Percentiles rank a stretch among this genome's conserved stretches.
Conservation (phyloP, 2,797 vertebrate genomes). For the Diplodus sargus region DNA sequence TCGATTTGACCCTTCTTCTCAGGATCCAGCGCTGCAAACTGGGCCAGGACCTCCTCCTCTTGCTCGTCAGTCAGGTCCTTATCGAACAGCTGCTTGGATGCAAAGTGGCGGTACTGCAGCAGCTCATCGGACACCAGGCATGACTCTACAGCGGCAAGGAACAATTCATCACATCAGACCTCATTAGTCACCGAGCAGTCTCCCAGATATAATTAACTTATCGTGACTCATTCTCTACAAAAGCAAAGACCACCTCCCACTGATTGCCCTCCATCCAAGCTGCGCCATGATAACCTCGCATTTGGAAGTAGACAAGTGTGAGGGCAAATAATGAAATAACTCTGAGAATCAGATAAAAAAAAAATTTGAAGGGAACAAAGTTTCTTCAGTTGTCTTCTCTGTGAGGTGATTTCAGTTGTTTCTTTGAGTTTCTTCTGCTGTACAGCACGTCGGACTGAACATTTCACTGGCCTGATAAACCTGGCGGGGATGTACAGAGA, state of each 20-base stretch:
- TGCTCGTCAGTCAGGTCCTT: slow-evolving; percentile 89
- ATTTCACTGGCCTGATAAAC: no score
- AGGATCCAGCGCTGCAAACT: slow-evolving; percentile 92
- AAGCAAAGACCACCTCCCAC: slow-evolving; percentile 28
- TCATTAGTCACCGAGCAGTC: slow-evolving; percentile 53
- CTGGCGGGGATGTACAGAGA: no score
- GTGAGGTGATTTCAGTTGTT: no score
- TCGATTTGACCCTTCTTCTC: slow-evolving; percentile 93
- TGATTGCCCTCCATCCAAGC: slow-evolving; percentile 15
- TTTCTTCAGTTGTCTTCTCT: not conserved
- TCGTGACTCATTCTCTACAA: slow-evolving; percentile 49
- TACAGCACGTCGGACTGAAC: no score
- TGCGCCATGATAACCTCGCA: not conserved
- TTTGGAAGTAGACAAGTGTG: slow-evolving; percentile 5
- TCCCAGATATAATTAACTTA: slow-evolving; percentile 61
- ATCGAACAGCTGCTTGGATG: slow-evolving; percentile 91
- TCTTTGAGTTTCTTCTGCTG: no score
- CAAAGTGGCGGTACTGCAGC: slow-evolving; percentile 94
- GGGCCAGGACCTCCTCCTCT: slow-evolving; percentile 90
- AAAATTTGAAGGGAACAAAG: not conserved
- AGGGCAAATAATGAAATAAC: slow-evolving; percentile 25
- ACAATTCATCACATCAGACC: slow-evolving; percentile 61
- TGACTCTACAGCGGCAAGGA: slow-evolving; percentile 85
- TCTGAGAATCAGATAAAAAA: not conserved
- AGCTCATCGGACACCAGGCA: slow-evolving; percentile 94